Percentiles rank a stretch among this genome's conserved stretches.
These are phyloP conservation scores for Platycnemis pennipes DNA, from an alignment of 2,888 invertebrate genomes.

Conservation along the genomic window DNA sequence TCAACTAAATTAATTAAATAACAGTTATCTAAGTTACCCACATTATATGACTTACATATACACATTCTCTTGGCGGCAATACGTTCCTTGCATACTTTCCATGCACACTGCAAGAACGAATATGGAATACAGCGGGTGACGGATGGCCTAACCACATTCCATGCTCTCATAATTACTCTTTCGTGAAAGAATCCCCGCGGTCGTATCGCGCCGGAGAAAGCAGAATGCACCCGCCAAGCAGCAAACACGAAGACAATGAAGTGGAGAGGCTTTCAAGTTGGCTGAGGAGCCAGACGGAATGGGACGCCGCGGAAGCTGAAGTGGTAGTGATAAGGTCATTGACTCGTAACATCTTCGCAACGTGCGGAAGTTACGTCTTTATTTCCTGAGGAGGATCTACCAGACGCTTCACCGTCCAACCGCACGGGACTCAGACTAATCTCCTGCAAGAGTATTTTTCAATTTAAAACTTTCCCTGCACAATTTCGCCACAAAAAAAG, in stretches of 20 bases:
- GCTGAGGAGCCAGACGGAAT: background rate
- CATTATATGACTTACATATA: too few species aligned
- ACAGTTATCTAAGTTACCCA: too few species aligned
- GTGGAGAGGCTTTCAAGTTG: background rate
- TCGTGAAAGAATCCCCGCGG: background rate
- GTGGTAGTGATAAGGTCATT: background rate
- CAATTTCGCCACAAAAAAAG: too few species aligned
- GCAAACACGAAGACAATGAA: slow-evolving; percentile 28
- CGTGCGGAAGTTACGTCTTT: background rate
- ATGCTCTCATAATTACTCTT: background rate
- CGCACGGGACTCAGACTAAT: too few species aligned
- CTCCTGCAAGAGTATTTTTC: too few species aligned
- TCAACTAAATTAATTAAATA: too few species aligned
- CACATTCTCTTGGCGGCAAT: too few species aligned
- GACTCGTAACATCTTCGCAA: background rate
- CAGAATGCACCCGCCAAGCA: background rate
- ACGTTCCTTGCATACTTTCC: too few species aligned
- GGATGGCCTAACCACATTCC: background rate
- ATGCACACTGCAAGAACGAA: too few species aligned
- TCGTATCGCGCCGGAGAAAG: background rate
- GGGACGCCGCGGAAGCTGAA: background rate
- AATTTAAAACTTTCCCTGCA: too few species aligned
- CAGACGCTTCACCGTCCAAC: background rate
- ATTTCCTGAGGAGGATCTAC: background rate
- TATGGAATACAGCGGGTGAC: too few species aligned